A percentile compares a stretch with the other conserved stretches of the same genome.
phyloP scores from a whole-genome alignment of 1,140 invertebrate genomes.

The Ceratina calcarata region DNA sequence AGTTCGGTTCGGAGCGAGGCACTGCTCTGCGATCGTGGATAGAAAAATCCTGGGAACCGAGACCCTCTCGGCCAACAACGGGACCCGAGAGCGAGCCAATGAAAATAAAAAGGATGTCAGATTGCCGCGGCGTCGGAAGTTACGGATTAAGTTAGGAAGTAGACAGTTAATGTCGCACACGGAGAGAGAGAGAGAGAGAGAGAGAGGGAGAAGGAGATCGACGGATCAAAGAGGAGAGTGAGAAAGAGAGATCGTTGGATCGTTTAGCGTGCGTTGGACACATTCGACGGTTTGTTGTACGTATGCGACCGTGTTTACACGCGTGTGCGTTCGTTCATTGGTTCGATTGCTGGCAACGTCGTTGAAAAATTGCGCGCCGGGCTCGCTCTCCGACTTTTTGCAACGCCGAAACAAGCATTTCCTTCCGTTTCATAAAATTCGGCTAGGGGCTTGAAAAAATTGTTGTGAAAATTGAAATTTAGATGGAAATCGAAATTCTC shows the following conservation, averaged over 20 bases:
- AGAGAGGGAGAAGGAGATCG: slow-evolving; percentile 61
- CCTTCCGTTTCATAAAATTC: neutral
- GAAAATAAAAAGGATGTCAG: slow-evolving; percentile 82
- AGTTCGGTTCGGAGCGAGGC: slow-evolving; percentile 48
- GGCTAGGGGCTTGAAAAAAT: too few relatives aligned
- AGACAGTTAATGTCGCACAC: slow-evolving; percentile 77
- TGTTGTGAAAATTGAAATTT: too few relatives aligned
- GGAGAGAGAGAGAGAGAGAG: slow-evolving; percentile 67
- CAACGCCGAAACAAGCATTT: neutral
- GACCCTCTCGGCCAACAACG: slow-evolving; percentile 69
- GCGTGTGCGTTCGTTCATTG: slow-evolving; percentile 34
- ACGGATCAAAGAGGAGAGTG: slow-evolving; percentile 21
- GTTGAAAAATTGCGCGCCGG: slow-evolving; percentile 37
- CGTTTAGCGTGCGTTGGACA: slow-evolving; percentile 29
- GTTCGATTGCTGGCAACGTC: slow-evolving; percentile 46
- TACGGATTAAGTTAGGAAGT: slow-evolving; percentile 82
- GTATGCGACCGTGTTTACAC: neutral
- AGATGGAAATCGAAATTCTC: too few relatives aligned
- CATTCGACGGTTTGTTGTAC: neutral
- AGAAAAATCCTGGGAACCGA: slow-evolving; percentile 81
- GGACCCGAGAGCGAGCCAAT: slow-evolving; percentile 75
- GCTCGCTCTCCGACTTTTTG: neutral
- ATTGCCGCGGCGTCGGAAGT: slow-evolving; percentile 81
- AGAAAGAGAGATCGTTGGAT: slow-evolving; percentile 25
- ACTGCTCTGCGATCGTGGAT: slow-evolving; percentile 73